Conservation (phyloP, 2,113 vertebrate genomes). For the Solea solea region DNA sequence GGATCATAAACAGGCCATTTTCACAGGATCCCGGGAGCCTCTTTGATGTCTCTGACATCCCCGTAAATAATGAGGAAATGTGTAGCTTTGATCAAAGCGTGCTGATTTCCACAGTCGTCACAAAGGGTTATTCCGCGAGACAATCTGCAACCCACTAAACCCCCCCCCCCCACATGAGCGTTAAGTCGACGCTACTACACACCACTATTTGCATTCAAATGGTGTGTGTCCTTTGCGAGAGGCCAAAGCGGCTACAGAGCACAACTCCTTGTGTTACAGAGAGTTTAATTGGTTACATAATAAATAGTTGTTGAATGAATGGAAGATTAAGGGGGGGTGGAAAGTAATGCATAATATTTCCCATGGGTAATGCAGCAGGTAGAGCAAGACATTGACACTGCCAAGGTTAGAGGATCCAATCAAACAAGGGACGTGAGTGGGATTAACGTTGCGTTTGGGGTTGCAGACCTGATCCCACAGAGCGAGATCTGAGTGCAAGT, state of each 20-base stretch:
- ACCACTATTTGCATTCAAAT: constrained; percentile 47
- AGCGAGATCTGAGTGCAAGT: not conserved
- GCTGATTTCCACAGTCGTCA: constrained; percentile 28
- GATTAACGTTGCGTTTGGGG: not conserved
- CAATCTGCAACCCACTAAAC: constrained; percentile 31
- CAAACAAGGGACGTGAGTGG: not conserved
- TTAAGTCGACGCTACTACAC: constrained; percentile 46
- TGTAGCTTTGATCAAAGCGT: constrained; percentile 38
- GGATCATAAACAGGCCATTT: constrained; percentile 42
- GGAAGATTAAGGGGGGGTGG: constrained; percentile 17
- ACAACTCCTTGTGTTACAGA: not conserved
- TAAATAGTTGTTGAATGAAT: constrained; percentile 39
- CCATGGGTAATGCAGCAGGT: constrained; percentile 3
- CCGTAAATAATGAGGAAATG: constrained; percentile 49
- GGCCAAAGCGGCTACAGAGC: constrained; percentile 3
- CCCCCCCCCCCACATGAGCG: constrained; percentile 42
- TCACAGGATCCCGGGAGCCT: constrained; percentile 29
- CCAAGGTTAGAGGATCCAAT: constrained; percentile 5
- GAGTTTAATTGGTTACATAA: constrained; percentile 41
- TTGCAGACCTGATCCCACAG: not conserved
- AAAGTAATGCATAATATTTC: constrained; percentile 25
- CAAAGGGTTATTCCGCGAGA: constrained; percentile 24
- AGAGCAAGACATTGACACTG: not conserved
- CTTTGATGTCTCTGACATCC: constrained; percentile 43
- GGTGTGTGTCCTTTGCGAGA: constrained; percentile 15